Percentiles rank a stretch among this genome's conserved stretches.
These are phyloP conservation scores for Netelia virgata DNA, from an alignment of 2,888 invertebrate genomes.

Conservation along the genomic window DNA sequence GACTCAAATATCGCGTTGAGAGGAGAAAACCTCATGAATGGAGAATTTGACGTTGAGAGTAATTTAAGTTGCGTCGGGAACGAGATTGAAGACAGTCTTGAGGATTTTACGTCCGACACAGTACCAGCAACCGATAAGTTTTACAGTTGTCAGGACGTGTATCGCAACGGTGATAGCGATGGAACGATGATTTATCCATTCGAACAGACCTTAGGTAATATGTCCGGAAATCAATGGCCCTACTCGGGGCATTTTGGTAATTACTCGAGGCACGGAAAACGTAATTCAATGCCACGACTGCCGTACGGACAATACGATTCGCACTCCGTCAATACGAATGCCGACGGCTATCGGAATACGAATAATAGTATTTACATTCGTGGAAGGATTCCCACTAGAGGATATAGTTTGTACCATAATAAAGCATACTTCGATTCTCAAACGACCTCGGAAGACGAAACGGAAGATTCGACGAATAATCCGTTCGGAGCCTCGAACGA, in stretches of 20 bases:
- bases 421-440: conserved; percentile 2
- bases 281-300: background rate
- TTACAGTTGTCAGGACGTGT: conserved; percentile 18
- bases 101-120: conserved; percentile 30
- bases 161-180: conserved; percentile 31
- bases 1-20: conserved; percentile 37
- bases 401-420: conserved; percentile 16
- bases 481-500: background rate
- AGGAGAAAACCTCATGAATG: conserved; percentile 48
- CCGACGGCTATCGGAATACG: conserved; percentile 61
- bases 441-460: background rate
- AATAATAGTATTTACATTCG: conserved; percentile 52
- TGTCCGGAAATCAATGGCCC: conserved; percentile 17
- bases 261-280: conserved; percentile 38
- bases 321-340: conserved; percentile 31
- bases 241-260: conserved; percentile 48
- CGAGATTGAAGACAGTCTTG: conserved; percentile 40
- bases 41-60: conserved; percentile 35
- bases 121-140: conserved; percentile 48
- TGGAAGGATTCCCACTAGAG: conserved; percentile 24
- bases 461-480: background rate
- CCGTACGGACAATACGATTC: background rate
- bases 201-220: background rate
- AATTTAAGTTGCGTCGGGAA: conserved; percentile 28
- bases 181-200: conserved; percentile 2